Conservation (phyloP, 2,113 vertebrate species). For the Gnathonemus longibarbis region DNA sequence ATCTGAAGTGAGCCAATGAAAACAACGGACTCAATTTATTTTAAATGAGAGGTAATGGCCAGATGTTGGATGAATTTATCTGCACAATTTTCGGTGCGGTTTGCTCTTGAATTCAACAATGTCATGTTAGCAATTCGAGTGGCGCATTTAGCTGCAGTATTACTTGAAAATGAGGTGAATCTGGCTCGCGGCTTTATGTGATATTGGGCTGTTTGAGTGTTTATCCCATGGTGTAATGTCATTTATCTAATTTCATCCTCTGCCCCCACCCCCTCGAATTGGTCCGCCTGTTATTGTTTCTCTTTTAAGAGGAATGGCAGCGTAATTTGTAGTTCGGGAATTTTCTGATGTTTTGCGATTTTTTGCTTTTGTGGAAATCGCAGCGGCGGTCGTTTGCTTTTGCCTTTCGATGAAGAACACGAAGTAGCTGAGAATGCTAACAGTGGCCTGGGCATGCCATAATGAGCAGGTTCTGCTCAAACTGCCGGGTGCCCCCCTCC, state of each 20-base stretch:
- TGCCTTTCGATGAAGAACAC: background rate
- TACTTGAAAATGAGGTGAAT: constrained; percentile 31
- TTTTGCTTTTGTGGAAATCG: background rate
- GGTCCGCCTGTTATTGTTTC: background rate
- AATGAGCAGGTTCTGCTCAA: background rate
- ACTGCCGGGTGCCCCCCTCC: background rate
- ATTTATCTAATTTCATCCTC: constrained; percentile 16
- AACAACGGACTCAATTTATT: constrained; percentile 43
- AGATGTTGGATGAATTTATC: constrained; percentile 61
- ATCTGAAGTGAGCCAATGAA: constrained; percentile 31
- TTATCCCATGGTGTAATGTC: constrained; percentile 16
- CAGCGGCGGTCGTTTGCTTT: background rate
- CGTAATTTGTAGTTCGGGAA: background rate
- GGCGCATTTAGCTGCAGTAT: constrained; percentile 26
- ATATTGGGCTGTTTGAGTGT: constrained; percentile 2
- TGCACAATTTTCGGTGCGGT: constrained; percentile 32
- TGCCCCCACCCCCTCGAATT: background rate
- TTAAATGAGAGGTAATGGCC: constrained; percentile 55
- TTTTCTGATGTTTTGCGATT: background rate
- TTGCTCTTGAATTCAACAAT: constrained; percentile 40
- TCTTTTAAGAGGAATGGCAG: background rate
- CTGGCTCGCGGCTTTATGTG: constrained; percentile 28
- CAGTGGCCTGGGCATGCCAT: background rate
- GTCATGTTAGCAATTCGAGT: constrained; percentile 39
- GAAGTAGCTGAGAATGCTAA: background rate